A percentile compares a stretch with the other conserved stretches of the same genome.
These are phyloP conservation scores for Aix galericulata DNA, from an alignment of 2,113 vertebrate genomes.

Conservation along the genomic window DNA sequence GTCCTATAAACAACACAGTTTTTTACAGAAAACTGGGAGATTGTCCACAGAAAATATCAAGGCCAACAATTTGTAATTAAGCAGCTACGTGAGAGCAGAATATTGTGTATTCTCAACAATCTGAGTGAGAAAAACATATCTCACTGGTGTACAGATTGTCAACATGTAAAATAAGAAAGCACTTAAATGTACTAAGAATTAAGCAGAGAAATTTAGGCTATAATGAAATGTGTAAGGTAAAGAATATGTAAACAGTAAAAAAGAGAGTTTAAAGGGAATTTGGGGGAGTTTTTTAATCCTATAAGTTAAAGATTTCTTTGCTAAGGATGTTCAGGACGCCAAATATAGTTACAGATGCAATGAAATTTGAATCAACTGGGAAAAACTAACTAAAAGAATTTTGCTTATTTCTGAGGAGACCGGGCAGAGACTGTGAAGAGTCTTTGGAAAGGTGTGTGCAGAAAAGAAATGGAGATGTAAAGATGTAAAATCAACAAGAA, in stretches of 20 bases:
- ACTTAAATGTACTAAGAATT: not conserved
- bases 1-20: not conserved
- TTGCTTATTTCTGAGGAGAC: not conserved
- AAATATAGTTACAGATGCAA: not conserved
- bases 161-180: not conserved
- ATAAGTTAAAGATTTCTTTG: not conserved
- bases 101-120: not conserved
- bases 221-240: not conserved
- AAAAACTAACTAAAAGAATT: not conserved
- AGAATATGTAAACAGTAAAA: not conserved
- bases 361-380: not conserved
- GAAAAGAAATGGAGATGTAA: not conserved
- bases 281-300: not conserved
- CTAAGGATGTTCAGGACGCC: not conserved
- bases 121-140: not conserved
- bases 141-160: not conserved
- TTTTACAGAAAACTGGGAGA: not conserved
- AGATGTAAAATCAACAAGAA: not conserved
- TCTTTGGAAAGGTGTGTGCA: not conserved
- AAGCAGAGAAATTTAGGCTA: not conserved
- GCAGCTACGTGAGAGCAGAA: not conserved
- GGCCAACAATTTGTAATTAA: not conserved
- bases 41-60: not conserved
- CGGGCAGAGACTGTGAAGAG: fast-evolving
- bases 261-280: not conserved